Conservation (phyloP, 1,140 invertebrate species). For the Mercenaria mercenaria region DNA sequence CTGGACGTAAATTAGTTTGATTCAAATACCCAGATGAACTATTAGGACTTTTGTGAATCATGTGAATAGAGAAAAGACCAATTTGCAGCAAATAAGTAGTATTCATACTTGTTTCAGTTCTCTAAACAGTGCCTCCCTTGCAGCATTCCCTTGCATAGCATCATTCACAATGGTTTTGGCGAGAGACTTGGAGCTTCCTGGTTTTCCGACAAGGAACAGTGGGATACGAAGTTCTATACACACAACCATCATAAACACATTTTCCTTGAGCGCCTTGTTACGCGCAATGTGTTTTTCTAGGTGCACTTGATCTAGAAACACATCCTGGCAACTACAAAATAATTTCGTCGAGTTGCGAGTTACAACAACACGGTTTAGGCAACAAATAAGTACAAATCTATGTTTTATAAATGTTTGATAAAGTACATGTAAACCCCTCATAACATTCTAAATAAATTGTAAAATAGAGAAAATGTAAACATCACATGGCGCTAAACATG, state of each 20-base stretch:
- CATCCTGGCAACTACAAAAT: constrained; percentile 79
- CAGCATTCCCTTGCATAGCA: constrained; percentile 80
- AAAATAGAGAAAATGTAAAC: too few relatives aligned
- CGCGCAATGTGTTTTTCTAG: constrained; percentile 78
- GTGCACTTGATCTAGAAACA: constrained; percentile 78
- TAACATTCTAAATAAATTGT: background rate
- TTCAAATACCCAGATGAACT: too few relatives aligned
- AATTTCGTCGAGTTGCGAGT: too few relatives aligned
- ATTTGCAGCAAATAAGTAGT: too few relatives aligned
- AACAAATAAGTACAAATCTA: too few relatives aligned
- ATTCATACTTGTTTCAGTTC: constrained; percentile 78
- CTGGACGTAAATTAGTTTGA: too few relatives aligned
- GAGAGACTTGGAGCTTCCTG: constrained; percentile 83
- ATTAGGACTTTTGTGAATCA: too few relatives aligned
- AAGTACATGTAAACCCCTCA: background rate
- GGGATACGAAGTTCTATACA: constrained; percentile 82
- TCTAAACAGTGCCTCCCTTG: constrained; percentile 75
- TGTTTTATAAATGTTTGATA: background rate
- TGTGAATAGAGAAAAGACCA: too few relatives aligned
- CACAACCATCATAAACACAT: constrained; percentile 83
- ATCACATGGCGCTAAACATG: too few relatives aligned
- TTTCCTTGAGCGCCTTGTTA: constrained; percentile 83
- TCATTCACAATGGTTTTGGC: constrained; percentile 82
- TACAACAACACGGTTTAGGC: background rate
- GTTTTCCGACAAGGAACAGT: constrained; percentile 83